Conservation (phyloP, 2,888 invertebrate genomes). For the Idaea aversata region DNA sequence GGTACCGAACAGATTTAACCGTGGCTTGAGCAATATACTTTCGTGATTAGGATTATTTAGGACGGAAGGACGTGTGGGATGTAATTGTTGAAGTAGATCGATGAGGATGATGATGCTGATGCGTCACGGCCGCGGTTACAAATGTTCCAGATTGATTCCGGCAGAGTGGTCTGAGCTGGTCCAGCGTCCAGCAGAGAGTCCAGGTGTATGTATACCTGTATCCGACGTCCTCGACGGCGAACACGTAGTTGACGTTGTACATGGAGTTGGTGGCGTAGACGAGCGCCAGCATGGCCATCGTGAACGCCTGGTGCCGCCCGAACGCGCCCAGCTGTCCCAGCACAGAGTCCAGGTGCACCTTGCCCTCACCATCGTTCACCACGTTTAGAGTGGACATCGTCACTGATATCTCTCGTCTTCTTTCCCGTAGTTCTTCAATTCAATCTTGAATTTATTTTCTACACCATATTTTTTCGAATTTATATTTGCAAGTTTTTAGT, state of each 20-base stretch:
- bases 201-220: conserved; percentile 50
- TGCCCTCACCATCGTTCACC: conserved; percentile 27
- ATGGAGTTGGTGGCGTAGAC: conserved; percentile 73
- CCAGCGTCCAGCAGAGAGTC: background rate
- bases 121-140: background rate
- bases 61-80: background rate
- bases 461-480: too few relatives aligned
- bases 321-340: conserved; percentile 67
- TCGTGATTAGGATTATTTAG: background rate
- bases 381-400: background rate
- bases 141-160: too few relatives aligned
- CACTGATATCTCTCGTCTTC: background rate
- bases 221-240: conserved; percentile 64
- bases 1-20: background rate
- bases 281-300: conserved; percentile 63
- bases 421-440: background rate
- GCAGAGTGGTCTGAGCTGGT: background rate
- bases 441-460: background rate
- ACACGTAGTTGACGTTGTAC: conserved; percentile 72
- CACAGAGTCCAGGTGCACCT: conserved; percentile 65
- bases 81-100: background rate
- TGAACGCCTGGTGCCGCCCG: conserved; percentile 69
- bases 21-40: background rate
- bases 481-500: too few relatives aligned
- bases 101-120: background rate